Evolutionary conservation across 2,888 invertebrate species (phyloP), one percentile per base, ranked within the genome.

Genomic region (Acleris laterana): DNA sequence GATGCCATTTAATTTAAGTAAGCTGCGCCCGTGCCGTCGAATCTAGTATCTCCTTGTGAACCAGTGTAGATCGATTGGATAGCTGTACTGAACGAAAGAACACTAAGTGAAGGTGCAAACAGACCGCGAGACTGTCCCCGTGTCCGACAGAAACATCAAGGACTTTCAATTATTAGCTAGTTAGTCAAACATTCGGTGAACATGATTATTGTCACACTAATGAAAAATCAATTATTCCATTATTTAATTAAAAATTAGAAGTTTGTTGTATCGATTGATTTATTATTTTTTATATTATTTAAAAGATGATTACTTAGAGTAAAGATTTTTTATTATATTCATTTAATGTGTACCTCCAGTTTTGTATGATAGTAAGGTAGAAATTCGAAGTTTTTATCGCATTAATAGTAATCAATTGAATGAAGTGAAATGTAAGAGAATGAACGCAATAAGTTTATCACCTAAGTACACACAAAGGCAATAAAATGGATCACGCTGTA

Each of bases 1-100:
- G 90, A 91, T 93, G 92, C 92, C 92, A 93, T 92, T 89, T 93
- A 90, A 87, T 84, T 85, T 92, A 90, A 90, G 89, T 87, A 89
- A 85, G 84, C 84, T 78, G 83, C 83, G 88, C 82, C 85, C 86
- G 87, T 79, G 87, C 83, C 79, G 88, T 84, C 81, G 84, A 84
- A 82, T 79, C 77, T 81, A 79, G 77, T 77, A 79, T 78, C 75
- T 76, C 75, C 79, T 79, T 77, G 87, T 82, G 84, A 82, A 83
- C 85, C 85, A 85, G 88, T 88, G 88, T 85, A 80, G 81, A 77
- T 62, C 64, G 67, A 70, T 63, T 63, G 66, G 68, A 69, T 70
- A 63, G 51, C 25, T 44, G 32, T 32, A 48, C 44, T 58, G 19
- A 70, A 69, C 62, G 68, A 63, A 63, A 59, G 48, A 71, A 71